Percentiles rank a stretch among this genome's conserved stretches.
Conservation (phyloP, 2,113 vertebrate genomes). For the Lycocorax pyrrhopterus region DNA sequence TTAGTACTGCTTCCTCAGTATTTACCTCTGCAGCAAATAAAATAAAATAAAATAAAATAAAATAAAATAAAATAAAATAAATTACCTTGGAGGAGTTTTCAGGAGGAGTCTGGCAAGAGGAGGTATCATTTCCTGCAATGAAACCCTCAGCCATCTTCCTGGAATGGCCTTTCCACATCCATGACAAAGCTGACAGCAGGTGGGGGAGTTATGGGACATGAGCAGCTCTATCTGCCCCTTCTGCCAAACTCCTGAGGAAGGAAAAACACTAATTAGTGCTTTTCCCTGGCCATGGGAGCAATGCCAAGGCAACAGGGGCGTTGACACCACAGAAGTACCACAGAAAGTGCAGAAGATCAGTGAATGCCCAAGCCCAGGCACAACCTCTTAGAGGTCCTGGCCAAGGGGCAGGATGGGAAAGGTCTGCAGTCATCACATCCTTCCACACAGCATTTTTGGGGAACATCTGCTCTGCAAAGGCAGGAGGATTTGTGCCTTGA, state of each 20-base stretch:
- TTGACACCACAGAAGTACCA: background rate
- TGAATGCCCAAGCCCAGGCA: background rate
- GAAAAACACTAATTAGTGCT: background rate
- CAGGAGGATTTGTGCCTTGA: background rate
- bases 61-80: background rate
- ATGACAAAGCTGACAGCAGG: background rate
- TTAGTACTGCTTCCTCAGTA: background rate
- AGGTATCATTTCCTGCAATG: background rate
- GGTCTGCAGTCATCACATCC: background rate
- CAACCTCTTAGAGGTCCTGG: background rate
- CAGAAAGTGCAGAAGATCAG: background rate
- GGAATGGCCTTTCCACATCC: background rate
- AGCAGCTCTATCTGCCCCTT: background rate
- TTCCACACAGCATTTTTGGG: background rate
- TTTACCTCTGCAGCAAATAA: background rate
- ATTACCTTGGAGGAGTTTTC: background rate
- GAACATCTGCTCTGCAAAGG: background rate
- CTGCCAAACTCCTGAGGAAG: background rate
- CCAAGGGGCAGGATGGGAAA: background rate
- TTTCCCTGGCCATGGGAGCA: background rate
- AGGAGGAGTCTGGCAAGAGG: background rate
- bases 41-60: background rate
- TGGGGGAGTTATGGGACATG: background rate
- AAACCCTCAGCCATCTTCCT: background rate
- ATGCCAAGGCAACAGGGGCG: background rate